phyloP scores from a whole-genome alignment of 1,140 invertebrate species.

The Drosophila azteca region DNA sequence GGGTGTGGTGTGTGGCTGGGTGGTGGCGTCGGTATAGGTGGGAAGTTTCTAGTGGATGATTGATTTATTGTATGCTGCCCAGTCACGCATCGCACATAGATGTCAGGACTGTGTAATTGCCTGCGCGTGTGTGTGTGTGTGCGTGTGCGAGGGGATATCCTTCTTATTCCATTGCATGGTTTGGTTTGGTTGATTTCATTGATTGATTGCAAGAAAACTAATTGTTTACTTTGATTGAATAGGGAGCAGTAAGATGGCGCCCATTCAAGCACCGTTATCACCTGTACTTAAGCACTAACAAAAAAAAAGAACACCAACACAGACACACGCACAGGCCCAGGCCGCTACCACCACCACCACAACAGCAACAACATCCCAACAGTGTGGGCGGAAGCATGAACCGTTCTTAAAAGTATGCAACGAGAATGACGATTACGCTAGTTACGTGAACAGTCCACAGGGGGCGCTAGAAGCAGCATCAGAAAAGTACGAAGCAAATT shows the following conservation, averaged over 20 bases:
- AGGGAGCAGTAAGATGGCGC: conserved; percentile 35
- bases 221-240: too few species aligned
- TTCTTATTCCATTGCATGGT: not conserved
- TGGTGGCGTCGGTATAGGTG: not conserved
- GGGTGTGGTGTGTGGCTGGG: not conserved
- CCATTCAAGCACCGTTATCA: conserved; percentile 48
- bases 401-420: conserved; percentile 26
- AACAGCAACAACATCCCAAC: not conserved
- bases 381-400: too few species aligned
- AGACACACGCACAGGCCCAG: not conserved
- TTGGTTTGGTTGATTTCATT: conserved; percentile 32
- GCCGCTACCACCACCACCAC: not conserved
- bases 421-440: conserved; percentile 36
- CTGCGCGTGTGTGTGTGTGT: conserved; percentile 11
- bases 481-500: too few species aligned
- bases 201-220: conserved; percentile 31
- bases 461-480: too few species aligned
- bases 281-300: conserved; percentile 49
- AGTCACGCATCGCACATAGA: conserved; percentile 41
- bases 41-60: conserved; percentile 10
- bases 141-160: conserved; percentile 1
- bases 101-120: conserved; percentile 16
- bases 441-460: conserved; percentile 29
- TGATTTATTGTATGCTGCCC: conserved; percentile 45
- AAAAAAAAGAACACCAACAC: conserved; percentile 20